A percentile compares a stretch with the other conserved stretches of the same genome.
Evolutionary conservation across 2,888 invertebrate genomes (phyloP).

Genomic region (Yponomeuta cagnagella): DNA sequence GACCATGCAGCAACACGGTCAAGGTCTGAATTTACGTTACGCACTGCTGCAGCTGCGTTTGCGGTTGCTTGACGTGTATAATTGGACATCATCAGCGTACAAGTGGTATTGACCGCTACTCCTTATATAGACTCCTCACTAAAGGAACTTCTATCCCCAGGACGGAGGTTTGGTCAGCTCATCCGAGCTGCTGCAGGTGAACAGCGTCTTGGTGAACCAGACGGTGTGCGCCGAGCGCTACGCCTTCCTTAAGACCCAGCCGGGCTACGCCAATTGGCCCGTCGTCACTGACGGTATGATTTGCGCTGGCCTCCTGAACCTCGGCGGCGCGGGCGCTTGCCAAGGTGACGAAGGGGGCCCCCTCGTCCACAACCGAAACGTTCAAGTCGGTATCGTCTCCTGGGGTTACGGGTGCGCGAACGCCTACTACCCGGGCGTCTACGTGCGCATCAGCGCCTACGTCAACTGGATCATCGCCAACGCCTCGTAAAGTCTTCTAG

Average conservation of each 20-base stretch:
- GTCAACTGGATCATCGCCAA: constrained; percentile 41
- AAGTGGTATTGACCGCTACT: no score
- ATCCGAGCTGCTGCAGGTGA: constrained; percentile 25
- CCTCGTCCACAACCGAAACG: constrained; percentile 35
- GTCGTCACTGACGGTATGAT: constrained; percentile 40
- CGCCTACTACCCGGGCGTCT: constrained; percentile 65
- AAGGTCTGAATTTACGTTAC: no score
- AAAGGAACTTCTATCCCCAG: not conserved
- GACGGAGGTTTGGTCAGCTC: not conserved
- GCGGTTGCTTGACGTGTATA: no score
- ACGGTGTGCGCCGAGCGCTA: constrained; percentile 44
- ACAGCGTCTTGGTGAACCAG: constrained; percentile 42
- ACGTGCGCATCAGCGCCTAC: constrained; percentile 51
- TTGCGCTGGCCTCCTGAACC: constrained; percentile 40
- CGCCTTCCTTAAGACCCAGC: constrained; percentile 29
- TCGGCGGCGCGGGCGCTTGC: constrained; percentile 49
- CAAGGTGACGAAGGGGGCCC: constrained; percentile 73
- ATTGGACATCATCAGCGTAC: no score
- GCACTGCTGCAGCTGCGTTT: no score
- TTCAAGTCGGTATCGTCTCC: constrained; percentile 61
- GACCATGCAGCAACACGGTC: no score
- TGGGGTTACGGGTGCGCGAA: constrained; percentile 69
- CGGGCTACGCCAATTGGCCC: constrained; percentile 29
- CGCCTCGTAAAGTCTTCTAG: constrained; percentile 21
- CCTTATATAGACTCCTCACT: no score